Percentiles rank a stretch among this genome's conserved stretches.
Evolutionary conservation across 2,113 vertebrate genomes (phyloP).

Genomic region (Lophotis ruficrista): DNA sequence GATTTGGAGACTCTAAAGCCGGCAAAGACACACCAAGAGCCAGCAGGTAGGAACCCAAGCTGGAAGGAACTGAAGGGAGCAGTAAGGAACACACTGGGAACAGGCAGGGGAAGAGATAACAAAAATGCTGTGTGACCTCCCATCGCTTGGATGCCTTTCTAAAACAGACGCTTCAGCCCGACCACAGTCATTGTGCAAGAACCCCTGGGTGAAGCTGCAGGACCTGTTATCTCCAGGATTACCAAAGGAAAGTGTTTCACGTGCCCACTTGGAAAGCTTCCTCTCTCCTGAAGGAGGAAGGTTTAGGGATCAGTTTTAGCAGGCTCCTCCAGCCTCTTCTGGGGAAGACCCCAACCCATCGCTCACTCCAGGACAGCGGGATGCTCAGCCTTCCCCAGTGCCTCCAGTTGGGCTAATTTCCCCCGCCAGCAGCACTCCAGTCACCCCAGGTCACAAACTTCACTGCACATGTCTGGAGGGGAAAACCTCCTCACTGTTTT

Average conservation of each 20-base stretch:
- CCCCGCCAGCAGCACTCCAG: neutral
- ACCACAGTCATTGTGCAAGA: slow-evolving; percentile 57
- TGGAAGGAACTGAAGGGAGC: neutral
- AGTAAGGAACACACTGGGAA: neutral
- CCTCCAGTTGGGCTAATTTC: neutral
- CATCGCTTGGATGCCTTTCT: slow-evolving; percentile 57
- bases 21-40: neutral
- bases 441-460: neutral
- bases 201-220: slow-evolving; percentile 18
- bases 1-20: neutral
- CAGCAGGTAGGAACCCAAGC: neutral
- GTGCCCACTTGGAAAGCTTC: neutral
- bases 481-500: neutral
- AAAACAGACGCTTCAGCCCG: slow-evolving; percentile 60
- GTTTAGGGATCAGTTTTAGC: neutral
- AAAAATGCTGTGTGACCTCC: slow-evolving; percentile 49
- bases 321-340: neutral
- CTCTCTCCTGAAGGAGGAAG: neutral
- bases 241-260: slow-evolving; percentile 42
- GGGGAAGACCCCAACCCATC: neutral
- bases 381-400: neutral
- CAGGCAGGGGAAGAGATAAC: slow-evolving; percentile 34
- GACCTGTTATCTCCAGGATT: slow-evolving; percentile 54
- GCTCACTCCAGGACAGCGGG: fast-evolving
- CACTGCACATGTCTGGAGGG: neutral